phyloP scores from a whole-genome alignment of 2,113 vertebrate genomes.

The Coturnix japonica region DNA sequence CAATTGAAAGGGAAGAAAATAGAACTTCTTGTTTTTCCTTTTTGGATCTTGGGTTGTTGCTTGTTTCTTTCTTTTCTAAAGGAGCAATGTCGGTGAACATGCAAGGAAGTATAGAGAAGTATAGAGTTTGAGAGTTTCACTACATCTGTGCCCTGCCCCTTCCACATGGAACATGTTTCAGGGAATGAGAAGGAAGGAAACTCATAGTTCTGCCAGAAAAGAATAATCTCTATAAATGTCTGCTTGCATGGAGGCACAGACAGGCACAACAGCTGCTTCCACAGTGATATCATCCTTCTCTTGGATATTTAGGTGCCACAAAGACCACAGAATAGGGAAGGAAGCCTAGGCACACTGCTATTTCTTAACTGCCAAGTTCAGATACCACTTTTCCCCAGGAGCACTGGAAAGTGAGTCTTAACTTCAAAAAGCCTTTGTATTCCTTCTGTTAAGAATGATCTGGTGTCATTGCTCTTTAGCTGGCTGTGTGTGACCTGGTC shows the following conservation, averaged over 20 bases:
- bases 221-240: not conserved
- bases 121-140: not conserved
- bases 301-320: not conserved
- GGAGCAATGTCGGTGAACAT: not conserved
- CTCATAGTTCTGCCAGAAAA: not conserved
- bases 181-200: rapidly evolving
- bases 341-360: not conserved
- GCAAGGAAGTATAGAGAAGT: not conserved
- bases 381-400: not conserved
- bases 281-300: not conserved
- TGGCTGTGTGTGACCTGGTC: not conserved
- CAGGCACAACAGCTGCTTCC: not conserved
- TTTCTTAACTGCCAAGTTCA: not conserved
- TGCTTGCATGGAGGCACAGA: not conserved
- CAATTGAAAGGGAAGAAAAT: not conserved
- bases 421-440: not conserved
- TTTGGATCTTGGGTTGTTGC: not conserved
- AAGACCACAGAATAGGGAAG: not conserved
- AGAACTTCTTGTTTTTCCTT: not conserved
- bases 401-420: not conserved
- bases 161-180: not conserved
- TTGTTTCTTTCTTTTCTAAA: not conserved
- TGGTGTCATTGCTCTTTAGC: not conserved
- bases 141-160: not conserved
- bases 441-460: not conserved